Conservation (phyloP, 2,113 vertebrate genomes). For the Oreochromis tanganicae region DNA sequence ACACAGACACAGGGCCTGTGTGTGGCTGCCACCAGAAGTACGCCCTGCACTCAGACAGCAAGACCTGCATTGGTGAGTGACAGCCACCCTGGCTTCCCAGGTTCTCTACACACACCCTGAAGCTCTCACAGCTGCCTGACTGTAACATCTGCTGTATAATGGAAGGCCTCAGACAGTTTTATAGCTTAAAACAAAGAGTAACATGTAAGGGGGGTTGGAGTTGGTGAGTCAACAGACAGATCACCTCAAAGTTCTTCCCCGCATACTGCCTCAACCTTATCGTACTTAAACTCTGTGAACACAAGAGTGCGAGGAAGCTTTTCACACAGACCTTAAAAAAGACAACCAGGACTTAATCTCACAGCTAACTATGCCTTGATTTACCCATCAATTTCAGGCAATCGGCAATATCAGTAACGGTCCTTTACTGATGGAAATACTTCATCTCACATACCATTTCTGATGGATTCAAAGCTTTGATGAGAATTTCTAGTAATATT, state of each 20-base stretch:
- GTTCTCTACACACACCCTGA: neutral
- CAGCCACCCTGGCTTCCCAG: neutral
- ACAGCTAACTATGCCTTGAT: neutral
- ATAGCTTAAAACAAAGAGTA: neutral
- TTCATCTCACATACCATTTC: neutral
- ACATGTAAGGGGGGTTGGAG: neutral
- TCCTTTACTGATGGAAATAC: neutral
- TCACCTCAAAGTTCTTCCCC: neutral
- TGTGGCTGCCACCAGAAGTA: constrained; percentile 98
- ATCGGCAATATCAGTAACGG: neutral
- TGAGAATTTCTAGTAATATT: neutral
- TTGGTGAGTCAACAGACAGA: neutral
- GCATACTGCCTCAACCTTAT: neutral
- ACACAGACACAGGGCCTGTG: constrained; percentile 88
- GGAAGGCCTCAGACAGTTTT: neutral
- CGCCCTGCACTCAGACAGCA: constrained; percentile 89
- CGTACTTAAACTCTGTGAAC: neutral
- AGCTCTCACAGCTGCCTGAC: neutral
- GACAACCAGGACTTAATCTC: neutral
- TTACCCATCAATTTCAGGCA: neutral
- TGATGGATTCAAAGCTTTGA: neutral
- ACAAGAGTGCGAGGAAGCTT: neutral
- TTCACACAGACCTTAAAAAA: neutral
- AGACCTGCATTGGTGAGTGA: constrained; percentile 96
- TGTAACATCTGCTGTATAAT: neutral